Base-by-base conservation (phyloP, 2,888 invertebrate genomes). In the Drosophila multiciliata region DNA sequence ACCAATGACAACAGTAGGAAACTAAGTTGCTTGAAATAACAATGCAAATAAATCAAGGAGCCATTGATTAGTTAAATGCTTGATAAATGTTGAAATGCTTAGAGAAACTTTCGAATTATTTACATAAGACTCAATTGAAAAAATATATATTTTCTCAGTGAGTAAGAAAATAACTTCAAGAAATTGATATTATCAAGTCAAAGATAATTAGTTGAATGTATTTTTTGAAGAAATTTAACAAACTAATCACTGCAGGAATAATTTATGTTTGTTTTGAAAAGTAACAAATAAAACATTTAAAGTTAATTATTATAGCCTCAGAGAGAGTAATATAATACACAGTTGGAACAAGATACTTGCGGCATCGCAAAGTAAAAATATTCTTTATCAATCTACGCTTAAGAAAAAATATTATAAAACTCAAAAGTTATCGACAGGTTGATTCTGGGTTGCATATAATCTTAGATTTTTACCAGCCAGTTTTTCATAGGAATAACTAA, bases 1-100 rank as follows among this genome's bases (percentile, higher is more conserved):
- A 2, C 36, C 7, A 49, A n/a, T 50, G 17, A 58, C 38, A 55
- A 40, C n/a, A n/a, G 42, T 29, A 42, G 35, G 53, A 29, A 58
- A 65, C 20, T 42, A 55, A 52, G 20, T 54, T 57, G 58, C 57
- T 53, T 52, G 50, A 26, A 50, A 45, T 17, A 63, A 57, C 55
- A 66, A 65, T 49, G 26, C 23, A 65, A 50, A 60, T 50, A 62
- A 78, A 67, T 75, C 59, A 38, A 15, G 5, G 5, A 55, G 20
- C 36, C 59, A 58, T 35, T 75, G 38, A 65, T 29, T 2, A 20
- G 4, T 42, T 42, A 29, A 60, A 35, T 36, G 12, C 23, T 38
- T 38, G 36, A 38, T 38, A 38, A 38, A 38, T 15, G 15, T 45
- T 15, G 45, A 20, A 20, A 45, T 23, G 29, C 11, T 17, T 12